Conservation (phyloP, 2,113 vertebrate species). For the Hippocampus mohnikei region DNA sequence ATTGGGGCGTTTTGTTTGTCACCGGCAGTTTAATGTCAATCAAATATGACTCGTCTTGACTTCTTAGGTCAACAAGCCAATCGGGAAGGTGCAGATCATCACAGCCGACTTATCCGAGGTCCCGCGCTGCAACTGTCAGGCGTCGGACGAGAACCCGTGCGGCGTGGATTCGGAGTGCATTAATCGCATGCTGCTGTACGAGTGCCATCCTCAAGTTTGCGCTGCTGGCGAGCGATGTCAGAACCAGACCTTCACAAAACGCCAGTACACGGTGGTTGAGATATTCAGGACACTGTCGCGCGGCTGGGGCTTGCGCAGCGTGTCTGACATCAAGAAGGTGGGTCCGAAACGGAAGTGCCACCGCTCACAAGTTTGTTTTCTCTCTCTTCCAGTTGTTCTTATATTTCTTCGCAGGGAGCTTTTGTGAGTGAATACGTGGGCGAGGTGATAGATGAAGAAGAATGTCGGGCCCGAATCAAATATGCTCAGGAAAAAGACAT, state of each 20-base stretch:
- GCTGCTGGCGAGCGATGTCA: constrained; percentile 87
- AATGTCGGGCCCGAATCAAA: constrained; percentile 89
- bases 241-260: constrained; percentile 94
- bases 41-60: background rate
- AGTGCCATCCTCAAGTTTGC: constrained; percentile 93
- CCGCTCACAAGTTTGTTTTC: background rate
- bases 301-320: constrained; percentile 89
- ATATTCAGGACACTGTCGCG: constrained; percentile 88
- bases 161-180: constrained; percentile 96
- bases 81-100: constrained; percentile 95
- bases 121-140: constrained; percentile 95
- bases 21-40: background rate
- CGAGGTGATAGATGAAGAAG: constrained; percentile 98
- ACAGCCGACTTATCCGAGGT: constrained; percentile 94
- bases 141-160: constrained; percentile 89
- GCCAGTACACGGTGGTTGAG: constrained; percentile 89
- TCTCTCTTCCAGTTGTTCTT: too few relatives aligned
- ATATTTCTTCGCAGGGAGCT: constrained; percentile 76
- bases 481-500: constrained; percentile 96
- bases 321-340: constrained; percentile 93
- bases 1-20: background rate
- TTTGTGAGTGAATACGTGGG: constrained; percentile 98
- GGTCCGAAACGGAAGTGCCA: background rate
- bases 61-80: constrained; percentile 84
- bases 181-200: constrained; percentile 96